Percentiles rank a stretch among this genome's conserved stretches.
These are phyloP conservation scores for Yasuhikotakia modesta DNA, from an alignment of 2,797 vertebrate genomes.

Conservation along the genomic window DNA sequence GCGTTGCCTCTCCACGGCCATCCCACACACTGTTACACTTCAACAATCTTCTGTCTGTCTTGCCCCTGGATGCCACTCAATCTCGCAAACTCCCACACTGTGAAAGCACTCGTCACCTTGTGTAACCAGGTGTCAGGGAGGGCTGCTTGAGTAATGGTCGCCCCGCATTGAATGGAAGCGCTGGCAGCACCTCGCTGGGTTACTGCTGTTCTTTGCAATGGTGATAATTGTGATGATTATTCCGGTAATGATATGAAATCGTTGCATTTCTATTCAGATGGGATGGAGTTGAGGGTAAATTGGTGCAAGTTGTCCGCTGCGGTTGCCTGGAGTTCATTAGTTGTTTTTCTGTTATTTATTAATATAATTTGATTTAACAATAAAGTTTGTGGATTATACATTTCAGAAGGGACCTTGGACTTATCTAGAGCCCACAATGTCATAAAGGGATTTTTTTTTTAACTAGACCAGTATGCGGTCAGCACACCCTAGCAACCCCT, in stretches of 20 bases:
- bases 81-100: conserved; percentile 15
- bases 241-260: neutral
- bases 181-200: conserved; percentile 5
- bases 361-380: neutral
- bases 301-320: neutral
- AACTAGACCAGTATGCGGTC: neutral
- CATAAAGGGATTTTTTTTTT: neutral
- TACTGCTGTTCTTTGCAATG: conserved; percentile 6
- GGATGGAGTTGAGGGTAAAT: neutral
- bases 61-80: conserved; percentile 30
- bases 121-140: conserved; percentile 42
- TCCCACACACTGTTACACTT: conserved; percentile 26
- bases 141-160: conserved; percentile 24
- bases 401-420: neutral
- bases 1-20: conserved; percentile 7
- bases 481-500: neutral
- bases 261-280: neutral
- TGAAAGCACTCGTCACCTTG: conserved; percentile 39
- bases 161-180: conserved; percentile 9
- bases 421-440: neutral
- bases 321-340: neutral
- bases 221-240: conserved; percentile 12
- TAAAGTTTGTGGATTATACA: neutral
- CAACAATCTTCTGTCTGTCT: conserved; percentile 26
- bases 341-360: neutral